Evolutionary conservation across 2,113 vertebrate species (phyloP).

Genomic region (Hippocampus abdominalis): DNA sequence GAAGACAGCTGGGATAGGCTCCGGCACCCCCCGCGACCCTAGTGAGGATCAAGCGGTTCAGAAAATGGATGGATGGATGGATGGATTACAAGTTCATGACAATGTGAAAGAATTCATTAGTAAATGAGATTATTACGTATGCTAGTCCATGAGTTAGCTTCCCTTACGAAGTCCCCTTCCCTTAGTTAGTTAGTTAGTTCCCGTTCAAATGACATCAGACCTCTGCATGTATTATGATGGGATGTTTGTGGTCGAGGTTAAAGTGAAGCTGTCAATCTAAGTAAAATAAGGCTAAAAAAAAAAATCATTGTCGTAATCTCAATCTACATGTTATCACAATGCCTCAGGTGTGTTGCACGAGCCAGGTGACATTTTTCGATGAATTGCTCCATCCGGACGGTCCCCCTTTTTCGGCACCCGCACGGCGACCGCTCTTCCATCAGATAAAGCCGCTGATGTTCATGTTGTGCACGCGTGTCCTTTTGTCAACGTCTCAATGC

Average conservation of each 20-base stretch:
- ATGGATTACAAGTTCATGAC: too few species aligned
- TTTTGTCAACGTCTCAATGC: constrained; percentile 54
- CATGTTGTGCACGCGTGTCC: neutral
- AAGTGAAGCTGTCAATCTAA: constrained; percentile 2
- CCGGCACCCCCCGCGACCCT: too few species aligned
- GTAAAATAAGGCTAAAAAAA: neutral
- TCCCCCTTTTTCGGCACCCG: neutral
- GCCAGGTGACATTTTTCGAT: neutral
- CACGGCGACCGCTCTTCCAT: constrained; percentile 10
- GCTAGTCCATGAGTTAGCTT: too few species aligned
- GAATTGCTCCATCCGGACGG: neutral
- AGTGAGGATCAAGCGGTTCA: too few species aligned
- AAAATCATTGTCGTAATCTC: neutral
- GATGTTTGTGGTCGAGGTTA: neutral
- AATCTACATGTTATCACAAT: neutral
- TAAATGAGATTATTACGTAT: too few species aligned
- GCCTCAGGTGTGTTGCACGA: neutral
- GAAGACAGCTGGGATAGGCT: too few species aligned
- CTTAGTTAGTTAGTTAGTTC: neutral
- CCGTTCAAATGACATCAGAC: neutral
- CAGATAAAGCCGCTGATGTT: constrained; percentile 38
- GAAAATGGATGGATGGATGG: too few species aligned
- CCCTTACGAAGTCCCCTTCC: too few species aligned
- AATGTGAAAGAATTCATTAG: too few species aligned
- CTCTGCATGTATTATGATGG: neutral